A percentile compares a stretch with the other conserved stretches of the same genome.
Conservation (phyloP, 2,113 vertebrate species). For the Calidris pugnax region DNA sequence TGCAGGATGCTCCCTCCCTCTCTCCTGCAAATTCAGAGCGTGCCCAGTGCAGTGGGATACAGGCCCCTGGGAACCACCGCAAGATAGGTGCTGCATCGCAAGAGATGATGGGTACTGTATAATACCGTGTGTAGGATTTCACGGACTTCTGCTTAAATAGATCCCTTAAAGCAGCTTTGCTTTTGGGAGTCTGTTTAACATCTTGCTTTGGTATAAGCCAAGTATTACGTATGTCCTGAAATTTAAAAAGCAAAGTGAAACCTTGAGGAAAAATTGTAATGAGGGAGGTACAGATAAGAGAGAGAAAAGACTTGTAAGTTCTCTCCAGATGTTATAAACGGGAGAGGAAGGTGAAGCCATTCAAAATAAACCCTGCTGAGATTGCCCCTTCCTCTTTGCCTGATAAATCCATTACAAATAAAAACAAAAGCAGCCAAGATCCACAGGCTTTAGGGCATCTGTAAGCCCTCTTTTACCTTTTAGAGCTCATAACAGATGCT, state of each 20-base stretch:
- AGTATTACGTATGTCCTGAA: not conserved
- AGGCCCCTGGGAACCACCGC: not conserved
- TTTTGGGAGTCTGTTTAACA: not conserved
- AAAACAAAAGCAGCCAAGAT: slow-evolving; percentile 22
- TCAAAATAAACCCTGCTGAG: not conserved
- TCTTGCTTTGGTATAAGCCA: not conserved
- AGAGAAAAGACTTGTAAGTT: not conserved
- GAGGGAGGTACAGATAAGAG: not conserved
- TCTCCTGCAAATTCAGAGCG: not conserved
- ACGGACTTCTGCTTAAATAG: not conserved
- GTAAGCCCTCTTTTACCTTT: not conserved
- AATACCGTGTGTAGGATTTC: not conserved
- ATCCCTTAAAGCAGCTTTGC: not conserved
- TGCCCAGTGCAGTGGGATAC: not conserved
- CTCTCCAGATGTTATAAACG: not conserved
- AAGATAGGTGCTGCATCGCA: not conserved
- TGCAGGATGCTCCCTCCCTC: not conserved
- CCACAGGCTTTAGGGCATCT: not conserved
- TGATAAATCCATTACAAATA: slow-evolving; percentile 3
- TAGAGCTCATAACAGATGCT: not conserved
- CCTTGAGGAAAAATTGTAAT: not conserved
- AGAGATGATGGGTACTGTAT: not conserved
- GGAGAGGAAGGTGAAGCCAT: not conserved
- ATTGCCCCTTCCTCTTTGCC: not conserved
- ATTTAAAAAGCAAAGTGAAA: not conserved